Evolutionary conservation across 1,140 invertebrate species (phyloP), one percentile per base, ranked within the genome.

Genomic region (Papilio aristodemus): DNA sequence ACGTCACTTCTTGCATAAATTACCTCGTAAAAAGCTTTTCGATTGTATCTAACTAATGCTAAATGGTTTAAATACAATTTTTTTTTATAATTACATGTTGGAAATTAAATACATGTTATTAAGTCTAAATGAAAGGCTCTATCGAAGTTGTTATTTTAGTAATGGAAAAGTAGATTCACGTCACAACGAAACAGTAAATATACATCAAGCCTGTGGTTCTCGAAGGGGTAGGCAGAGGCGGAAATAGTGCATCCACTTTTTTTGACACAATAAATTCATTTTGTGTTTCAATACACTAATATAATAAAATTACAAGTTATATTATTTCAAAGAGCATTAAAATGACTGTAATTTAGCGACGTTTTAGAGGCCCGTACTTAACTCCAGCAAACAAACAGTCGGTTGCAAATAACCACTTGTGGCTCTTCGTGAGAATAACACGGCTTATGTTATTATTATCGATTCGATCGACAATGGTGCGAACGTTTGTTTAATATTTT

Each of bases 401-500:
- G 27, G 6, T 46, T 46, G 41, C 41, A 46, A 46, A 17, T 7
- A 46, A 46, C 41, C 41, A 46, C 41, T 46, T 46, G 6, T n/a
- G 6, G 14, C 14, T 0, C 41, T 6, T 46, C 41, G 41, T 46
- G 41, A 14, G 41, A 46, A 46, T 32, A 46, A 39, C 38, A 39
- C 8, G 14, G 19, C 17, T 46, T 46, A 46, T 46, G 43, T 46
- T 46, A 19, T 46, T 46, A 46, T 46, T 46, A 46, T 46, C 43
- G 8, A 46, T 46, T 46, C 43, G 43, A 6, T 46, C 43, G 17
- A 46, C 43, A 46, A 46, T 46, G 17, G 43, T 46, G 43, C 43
- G 43, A 14, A 10, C 43, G 6, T 3, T 46, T 46, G 43, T 46
- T 46, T 46, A 46, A 19, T 39, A 39, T 46, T 17, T 46, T 46